Evolutionary conservation across 2,888 invertebrate genomes (phyloP), one percentile per base, ranked within the genome.

Genomic region (Oscheius sp.): DNA sequence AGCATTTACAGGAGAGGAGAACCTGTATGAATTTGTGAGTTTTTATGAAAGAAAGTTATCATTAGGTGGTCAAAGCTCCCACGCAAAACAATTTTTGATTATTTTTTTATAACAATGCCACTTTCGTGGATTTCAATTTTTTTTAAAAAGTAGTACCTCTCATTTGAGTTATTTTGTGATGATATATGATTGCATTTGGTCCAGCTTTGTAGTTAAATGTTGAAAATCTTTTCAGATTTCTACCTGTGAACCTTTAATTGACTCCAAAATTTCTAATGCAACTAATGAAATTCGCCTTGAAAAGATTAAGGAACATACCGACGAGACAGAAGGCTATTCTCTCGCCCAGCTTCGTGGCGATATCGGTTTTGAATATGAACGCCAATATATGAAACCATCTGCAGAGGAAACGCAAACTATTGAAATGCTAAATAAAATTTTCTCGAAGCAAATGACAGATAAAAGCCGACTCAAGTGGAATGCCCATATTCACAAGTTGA

Each of bases 21-120:
- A n/a, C 2, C 44, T 28, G n/a, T 59, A 44, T 17, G 59, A 59
- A 8, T 59, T 59, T 44, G 59, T 59, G 44, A 44, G 59, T 59
- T 59, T 41, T n/a, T 2, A 2, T 2, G 2, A 4, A 49, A 3
- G 9, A 4, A 2, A 22, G 2, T 22, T 49, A n/a, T 49, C 36
- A 36, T n/a, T n/a, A n/a, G n/a, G n/a, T n/a, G n/a, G n/a, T n/a
- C n/a, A n/a, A 36, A n/a, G n/a, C n/a, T 9, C 36, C 14, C 36
- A 36, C 14, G 36, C 8, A 36, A 8, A 9, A 14, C 8, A 36
- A 36, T 36, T 36, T 9, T 36, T 8, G 36, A 36, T 8, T 8
- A 8, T 36, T 36, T 14, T 36, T 9, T 36, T 36, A 36, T 9
- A 36, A 36, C 8, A 36, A 36, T 9, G 36, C 14, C 36, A 14